Evolutionary conservation across 2,113 vertebrate genomes (phyloP).

Genomic region (Gadus chalcogrammus): DNA sequence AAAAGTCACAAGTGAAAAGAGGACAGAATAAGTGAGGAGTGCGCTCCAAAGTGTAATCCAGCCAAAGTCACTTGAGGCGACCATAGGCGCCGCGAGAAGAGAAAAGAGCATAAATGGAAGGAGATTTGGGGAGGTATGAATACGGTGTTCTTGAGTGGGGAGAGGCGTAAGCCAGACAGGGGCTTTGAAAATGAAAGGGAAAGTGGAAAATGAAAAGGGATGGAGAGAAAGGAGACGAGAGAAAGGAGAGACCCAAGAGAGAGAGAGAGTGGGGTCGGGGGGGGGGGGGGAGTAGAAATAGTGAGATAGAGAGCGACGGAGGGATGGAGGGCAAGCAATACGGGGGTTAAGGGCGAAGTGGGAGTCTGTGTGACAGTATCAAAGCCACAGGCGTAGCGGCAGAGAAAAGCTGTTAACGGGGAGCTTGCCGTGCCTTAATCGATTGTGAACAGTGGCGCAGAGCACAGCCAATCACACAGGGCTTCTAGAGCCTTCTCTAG

Average conservation of each 20-base stretch:
- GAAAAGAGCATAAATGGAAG: slow-evolving; percentile 15
- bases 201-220: slow-evolving; percentile 28
- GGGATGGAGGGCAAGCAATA: slow-evolving; percentile 23
- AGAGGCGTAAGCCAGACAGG: slow-evolving; percentile 22
- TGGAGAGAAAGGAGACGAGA: slow-evolving; percentile 3
- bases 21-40: no score
- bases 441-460: slow-evolving; percentile 72
- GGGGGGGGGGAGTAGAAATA: slow-evolving; percentile 1
- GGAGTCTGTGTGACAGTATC: slow-evolving; percentile 64
- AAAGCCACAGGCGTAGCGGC: slow-evolving; percentile 60
- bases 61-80: no score
- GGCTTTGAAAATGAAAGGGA: slow-evolving; percentile 45
- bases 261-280: slow-evolving; percentile 19
- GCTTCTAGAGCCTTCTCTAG: slow-evolving; percentile 65
- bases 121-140: no score
- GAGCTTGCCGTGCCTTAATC: slow-evolving; percentile 73
- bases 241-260: slow-evolving; percentile 30
- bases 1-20: no score
- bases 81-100: not conserved
- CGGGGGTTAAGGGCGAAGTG: slow-evolving; percentile 59
- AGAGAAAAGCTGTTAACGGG: slow-evolving; percentile 74
- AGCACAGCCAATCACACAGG: slow-evolving; percentile 68
- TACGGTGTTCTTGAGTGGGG: slow-evolving; percentile 4
- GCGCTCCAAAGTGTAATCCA: no score
- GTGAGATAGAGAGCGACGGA: not conserved